Evolutionary conservation across 2,888 invertebrate species (phyloP).

Genomic region (Himalopsyche japonica): DNA sequence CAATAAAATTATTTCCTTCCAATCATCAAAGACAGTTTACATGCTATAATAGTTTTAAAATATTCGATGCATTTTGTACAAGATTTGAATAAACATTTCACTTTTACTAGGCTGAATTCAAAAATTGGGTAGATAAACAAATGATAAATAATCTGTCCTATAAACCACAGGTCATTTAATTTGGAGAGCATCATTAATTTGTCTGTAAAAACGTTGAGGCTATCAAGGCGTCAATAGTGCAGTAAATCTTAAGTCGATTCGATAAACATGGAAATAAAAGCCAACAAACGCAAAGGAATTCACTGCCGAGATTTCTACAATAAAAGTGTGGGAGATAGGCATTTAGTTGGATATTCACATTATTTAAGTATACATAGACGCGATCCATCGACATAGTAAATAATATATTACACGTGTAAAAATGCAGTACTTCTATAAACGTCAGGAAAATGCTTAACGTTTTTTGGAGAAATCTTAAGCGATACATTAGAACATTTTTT

Average conservation of each 20-base stretch:
- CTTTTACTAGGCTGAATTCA: no score
- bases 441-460: no score
- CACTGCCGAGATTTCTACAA: background rate
- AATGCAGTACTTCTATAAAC: background rate
- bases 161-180: background rate
- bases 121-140: no score
- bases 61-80: no score
- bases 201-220: background rate
- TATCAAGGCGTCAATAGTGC: background rate
- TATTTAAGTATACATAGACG: background rate
- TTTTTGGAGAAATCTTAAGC: no score
- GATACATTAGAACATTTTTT: no score
- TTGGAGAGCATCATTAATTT: background rate
- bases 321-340: background rate
- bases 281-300: background rate
- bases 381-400: background rate
- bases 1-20: no score
- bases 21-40: no score
- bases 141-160: background rate
- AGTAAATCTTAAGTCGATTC: background rate
- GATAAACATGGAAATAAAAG: background rate
- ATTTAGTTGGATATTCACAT: background rate
- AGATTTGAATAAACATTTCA: no score
- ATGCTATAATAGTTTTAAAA: no score
- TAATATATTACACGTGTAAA: background rate